A percentile compares a stretch with the other conserved stretches of the same genome.
phyloP scores from a whole-genome alignment of 2,888 invertebrate species.

The Papilio demoleus region DNA sequence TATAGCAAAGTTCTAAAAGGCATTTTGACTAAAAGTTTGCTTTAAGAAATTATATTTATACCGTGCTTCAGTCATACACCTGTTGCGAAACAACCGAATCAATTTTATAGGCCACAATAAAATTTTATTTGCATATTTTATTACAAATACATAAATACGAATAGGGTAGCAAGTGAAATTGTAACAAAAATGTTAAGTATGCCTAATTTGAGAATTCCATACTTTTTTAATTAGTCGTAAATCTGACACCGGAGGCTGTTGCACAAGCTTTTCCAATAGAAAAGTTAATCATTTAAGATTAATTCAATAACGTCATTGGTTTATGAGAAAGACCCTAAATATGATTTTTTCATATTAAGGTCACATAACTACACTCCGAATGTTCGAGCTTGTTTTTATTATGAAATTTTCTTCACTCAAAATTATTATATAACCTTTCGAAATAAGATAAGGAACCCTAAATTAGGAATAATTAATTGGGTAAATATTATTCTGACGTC shows the following conservation, averaged over 20 bases:
- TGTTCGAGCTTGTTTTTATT: background rate
- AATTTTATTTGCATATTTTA: slow-evolving; percentile 32
- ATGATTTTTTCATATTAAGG: background rate
- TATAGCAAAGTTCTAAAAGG: background rate
- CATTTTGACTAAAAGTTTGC: background rate
- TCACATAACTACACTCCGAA: background rate
- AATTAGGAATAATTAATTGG: slow-evolving; percentile 14
- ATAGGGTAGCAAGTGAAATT: background rate
- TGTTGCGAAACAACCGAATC: slow-evolving; percentile 15
- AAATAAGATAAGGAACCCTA: slow-evolving; percentile 32
- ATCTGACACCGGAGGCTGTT: too few relatives aligned
- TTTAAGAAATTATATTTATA: background rate
- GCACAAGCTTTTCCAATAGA: too few relatives aligned
- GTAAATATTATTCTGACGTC: slow-evolving; percentile 34
- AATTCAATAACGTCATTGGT: background rate
- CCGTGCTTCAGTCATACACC: background rate
- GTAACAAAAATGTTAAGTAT: background rate
- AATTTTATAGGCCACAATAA: slow-evolving; percentile 26
- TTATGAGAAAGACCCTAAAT: background rate
- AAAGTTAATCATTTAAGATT: too few relatives aligned
- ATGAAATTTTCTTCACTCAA: background rate
- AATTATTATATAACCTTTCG: slow-evolving; percentile 24
- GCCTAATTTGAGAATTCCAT: background rate
- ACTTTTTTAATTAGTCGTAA: too few relatives aligned
- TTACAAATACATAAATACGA: slow-evolving; percentile 10